These are phyloP conservation scores for Magallana ariakensis DNA, from an alignment of 1,140 invertebrate genomes.

Conservation along the genomic window DNA sequence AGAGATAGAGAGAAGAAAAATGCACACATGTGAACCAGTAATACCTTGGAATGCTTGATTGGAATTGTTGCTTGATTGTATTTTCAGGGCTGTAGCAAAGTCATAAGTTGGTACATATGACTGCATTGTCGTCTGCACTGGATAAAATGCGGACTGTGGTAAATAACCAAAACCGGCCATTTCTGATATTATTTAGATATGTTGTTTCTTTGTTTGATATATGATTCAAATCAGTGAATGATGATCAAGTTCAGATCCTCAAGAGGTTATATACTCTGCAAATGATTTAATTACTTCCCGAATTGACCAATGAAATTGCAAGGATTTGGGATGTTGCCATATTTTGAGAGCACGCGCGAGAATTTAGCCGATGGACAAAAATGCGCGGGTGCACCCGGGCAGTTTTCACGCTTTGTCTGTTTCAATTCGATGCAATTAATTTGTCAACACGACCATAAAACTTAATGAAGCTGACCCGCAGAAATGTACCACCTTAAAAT, in stretches of 20 bases:
- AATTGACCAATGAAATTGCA: conserved; percentile 4
- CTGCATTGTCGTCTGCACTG: background rate
- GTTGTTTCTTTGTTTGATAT: background rate
- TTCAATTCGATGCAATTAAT: background rate
- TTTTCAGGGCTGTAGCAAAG: background rate
- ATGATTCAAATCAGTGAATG: background rate
- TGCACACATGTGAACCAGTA: no score
- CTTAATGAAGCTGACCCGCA: conserved; percentile 15
- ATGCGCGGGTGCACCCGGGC: background rate
- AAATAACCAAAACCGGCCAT: background rate
- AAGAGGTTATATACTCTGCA: background rate
- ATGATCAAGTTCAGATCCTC: background rate
- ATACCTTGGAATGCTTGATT: conserved; percentile 24
- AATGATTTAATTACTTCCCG: background rate
- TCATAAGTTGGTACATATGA: background rate
- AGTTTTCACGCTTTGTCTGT: background rate
- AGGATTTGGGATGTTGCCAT: background rate
- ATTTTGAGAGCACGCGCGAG: background rate
- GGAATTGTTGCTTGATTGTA: background rate
- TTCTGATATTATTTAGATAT: background rate
- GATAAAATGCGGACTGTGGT: conserved; percentile 3
- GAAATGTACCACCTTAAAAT: background rate
- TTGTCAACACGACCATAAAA: conserved; percentile 19
- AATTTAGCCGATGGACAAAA: background rate
- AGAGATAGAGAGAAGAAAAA: no score